Base-by-base conservation (phyloP, 2,113 vertebrate genomes). In the Plectropomus leopardus region DNA sequence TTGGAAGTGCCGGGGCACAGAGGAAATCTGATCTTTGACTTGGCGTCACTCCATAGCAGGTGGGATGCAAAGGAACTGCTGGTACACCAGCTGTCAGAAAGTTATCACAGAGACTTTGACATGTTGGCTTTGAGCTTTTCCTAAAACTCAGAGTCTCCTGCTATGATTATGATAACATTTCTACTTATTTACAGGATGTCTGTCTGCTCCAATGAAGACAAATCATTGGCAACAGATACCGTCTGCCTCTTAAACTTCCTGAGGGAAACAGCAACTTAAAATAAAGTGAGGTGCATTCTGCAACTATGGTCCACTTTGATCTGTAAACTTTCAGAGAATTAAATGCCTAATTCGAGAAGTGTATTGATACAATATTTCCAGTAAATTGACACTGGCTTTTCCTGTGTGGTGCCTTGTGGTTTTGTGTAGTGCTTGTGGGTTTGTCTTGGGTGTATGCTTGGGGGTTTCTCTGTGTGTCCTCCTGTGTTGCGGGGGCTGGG, bases 21-120 rank as follows among this genome's bases (percentile, higher is more conserved):
- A 55, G 51, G 63, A 88, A 78, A 83, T 82, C 40, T 54, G 65
- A 86, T 87, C 75, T 88, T 50, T 82, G 76, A 74, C 85, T 84
- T 82, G 60, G 78, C 71, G 23, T 69, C 68, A 67, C 66, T 80
- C 69, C 65, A 76, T 72, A 32, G 70, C 77, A 86, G 75, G 77
- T 74, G 76, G 79, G 34, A 73, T 23, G 84, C 36, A 68, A 61
- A 65, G 30, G 44, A 57, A 54, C 70, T 55, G 70, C 70, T 81
- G 76, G 34, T 19, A 50, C 74, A 54, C 89, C 80, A 84, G 78
- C 77, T 91, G 87, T 58, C 78, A 63, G n/a, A 64, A 80, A 82
- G 30, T 80, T 45, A 61, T 36, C 7, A 2, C 17, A 28, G 59
- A 21, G 57, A 80, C 69, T 74, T 71, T 71, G 26, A 54, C 68